Evolutionary conservation across 2,888 invertebrate species (phyloP).

Genomic region (Campaea margaritaria): DNA sequence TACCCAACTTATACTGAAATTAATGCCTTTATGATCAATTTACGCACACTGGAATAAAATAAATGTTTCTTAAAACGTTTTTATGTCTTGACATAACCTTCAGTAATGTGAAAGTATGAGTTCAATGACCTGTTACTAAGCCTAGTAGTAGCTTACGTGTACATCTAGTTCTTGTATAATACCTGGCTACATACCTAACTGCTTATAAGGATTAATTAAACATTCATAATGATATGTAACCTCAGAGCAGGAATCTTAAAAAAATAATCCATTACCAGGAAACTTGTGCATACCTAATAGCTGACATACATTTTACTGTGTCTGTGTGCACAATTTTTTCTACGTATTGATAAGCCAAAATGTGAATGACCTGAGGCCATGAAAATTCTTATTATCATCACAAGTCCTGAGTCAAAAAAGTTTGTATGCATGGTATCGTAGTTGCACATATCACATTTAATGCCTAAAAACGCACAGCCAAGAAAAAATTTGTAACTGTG

Average conservation of each 20-base stretch:
- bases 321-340: background rate
- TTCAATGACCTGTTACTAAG: slow-evolving; percentile 65
- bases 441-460: no score
- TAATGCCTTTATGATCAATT: background rate
- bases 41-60: slow-evolving; percentile 24
- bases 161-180: slow-evolving; percentile 42
- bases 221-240: slow-evolving; percentile 3
- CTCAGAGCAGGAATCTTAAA: background rate
- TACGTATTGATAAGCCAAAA: slow-evolving; percentile 5
- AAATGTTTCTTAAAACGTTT: slow-evolving; percentile 43
- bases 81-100: slow-evolving; percentile 60
- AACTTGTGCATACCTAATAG: no score
- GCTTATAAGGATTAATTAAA: slow-evolving; percentile 8
- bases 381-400: background rate
- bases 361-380: slow-evolving; percentile 6
- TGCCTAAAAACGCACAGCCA: no score
- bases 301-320: slow-evolving; percentile 1
- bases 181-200: slow-evolving; percentile 28
- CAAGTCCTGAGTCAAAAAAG: background rate
- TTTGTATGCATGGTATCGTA: no score
- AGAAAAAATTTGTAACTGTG: no score
- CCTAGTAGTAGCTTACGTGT: slow-evolving; percentile 46
- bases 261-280: no score
- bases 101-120: slow-evolving; percentile 67
- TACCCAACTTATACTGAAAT: background rate